Conservation (phyloP, 2,113 vertebrate species). For the Talpa occidentalis region DNA sequence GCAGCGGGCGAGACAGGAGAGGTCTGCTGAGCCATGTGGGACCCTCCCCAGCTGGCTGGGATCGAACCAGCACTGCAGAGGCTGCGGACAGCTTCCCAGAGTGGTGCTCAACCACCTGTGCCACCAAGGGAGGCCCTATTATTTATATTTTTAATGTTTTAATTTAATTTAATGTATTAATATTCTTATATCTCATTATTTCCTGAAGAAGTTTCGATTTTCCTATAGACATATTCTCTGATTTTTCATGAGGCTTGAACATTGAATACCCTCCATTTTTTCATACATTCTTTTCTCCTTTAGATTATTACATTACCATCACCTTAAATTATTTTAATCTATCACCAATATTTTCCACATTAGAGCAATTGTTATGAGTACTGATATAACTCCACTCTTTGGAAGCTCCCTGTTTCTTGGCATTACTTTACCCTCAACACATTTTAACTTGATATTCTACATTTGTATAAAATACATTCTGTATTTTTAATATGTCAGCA, state of each 20-base stretch:
- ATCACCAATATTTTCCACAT: slow-evolving; percentile 15
- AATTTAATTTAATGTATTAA: slow-evolving; percentile 7
- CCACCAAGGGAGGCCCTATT: not conserved
- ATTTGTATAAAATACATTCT: no score
- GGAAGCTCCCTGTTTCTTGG: not conserved
- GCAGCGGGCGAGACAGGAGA: no score
- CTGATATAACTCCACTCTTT: not conserved
- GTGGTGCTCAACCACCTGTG: no score
- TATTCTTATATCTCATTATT: slow-evolving; percentile 49
- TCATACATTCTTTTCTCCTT: not conserved
- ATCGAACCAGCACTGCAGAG: no score
- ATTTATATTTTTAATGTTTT: slow-evolving; percentile 29
- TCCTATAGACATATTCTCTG: not conserved
- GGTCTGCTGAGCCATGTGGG: no score
- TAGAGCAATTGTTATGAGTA: not conserved
- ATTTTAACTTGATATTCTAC: slow-evolving; percentile 16
- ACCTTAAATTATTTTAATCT: slow-evolving; percentile 47
- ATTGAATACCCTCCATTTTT: not conserved
- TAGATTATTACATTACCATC: not conserved
- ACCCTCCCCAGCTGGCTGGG: no score
- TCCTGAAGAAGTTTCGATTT: slow-evolving; percentile 33
- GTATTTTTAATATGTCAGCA: slow-evolving; percentile 27
- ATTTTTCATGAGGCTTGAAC: slow-evolving; percentile 47
- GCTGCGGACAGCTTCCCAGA: no score
- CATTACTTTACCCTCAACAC: slow-evolving; percentile 37